These are phyloP conservation scores for Trematocara macrostoma DNA, from an alignment of 2,113 vertebrate genomes.

Conservation along the genomic window DNA sequence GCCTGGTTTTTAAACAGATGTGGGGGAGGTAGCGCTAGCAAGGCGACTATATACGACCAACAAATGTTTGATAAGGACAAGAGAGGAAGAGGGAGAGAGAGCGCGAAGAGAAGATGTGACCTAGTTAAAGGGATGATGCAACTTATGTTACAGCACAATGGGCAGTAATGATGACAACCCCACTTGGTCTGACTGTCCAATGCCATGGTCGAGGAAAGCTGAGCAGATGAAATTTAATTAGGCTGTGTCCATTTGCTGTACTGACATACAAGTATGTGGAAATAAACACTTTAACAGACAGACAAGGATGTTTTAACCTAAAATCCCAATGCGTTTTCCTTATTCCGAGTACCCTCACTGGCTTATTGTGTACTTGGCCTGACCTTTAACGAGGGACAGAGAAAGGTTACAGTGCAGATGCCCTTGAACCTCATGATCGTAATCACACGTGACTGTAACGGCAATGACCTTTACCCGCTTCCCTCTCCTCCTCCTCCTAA, in stretches of 20 bases:
- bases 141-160: slow-evolving; percentile 64
- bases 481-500: slow-evolving; percentile 16
- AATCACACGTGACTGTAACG: slow-evolving; percentile 61
- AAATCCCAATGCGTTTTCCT: background rate
- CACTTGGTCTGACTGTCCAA: slow-evolving; percentile 28
- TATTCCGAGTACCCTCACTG: background rate
- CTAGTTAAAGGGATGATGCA: slow-evolving; percentile 70
- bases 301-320: background rate
- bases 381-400: slow-evolving; percentile 44
- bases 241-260: slow-evolving; percentile 19
- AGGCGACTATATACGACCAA: slow-evolving; percentile 47
- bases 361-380: slow-evolving; percentile 8
- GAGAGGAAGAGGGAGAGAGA: background rate
- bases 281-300: background rate
- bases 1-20: slow-evolving; percentile 73
- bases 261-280: slow-evolving; percentile 15
- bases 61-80: slow-evolving; percentile 57
- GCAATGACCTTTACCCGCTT: slow-evolving; percentile 52
- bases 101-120: slow-evolving; percentile 37
- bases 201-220: slow-evolving; percentile 17
- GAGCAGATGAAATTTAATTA: slow-evolving; percentile 53
- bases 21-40: slow-evolving; percentile 55
- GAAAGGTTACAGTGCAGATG: slow-evolving; percentile 34
- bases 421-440: slow-evolving; percentile 64
- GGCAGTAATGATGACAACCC: slow-evolving; percentile 60